phyloP scores from a whole-genome alignment of 2,888 invertebrate species.

The Lucinisca nassula region DNA sequence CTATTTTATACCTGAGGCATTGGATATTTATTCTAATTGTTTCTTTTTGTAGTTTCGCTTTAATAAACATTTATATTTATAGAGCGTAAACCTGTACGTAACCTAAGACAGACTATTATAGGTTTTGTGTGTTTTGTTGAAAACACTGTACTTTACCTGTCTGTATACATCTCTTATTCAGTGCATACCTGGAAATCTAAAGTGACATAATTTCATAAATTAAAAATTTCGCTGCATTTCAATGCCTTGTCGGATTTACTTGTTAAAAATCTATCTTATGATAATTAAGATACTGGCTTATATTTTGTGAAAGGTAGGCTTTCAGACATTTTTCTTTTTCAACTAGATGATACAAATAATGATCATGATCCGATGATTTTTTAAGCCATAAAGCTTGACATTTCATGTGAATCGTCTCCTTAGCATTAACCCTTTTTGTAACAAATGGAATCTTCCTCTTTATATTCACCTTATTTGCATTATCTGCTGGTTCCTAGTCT shows the following conservation, averaged over 20 bases:
- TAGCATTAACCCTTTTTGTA: too few species aligned
- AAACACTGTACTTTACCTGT: constrained; percentile 5
- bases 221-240: background rate
- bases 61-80: constrained; percentile 10
- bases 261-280: background rate
- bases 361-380: too few species aligned
- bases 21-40: constrained; percentile 5
- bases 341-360: too few species aligned
- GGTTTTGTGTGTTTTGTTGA: background rate
- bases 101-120: background rate
- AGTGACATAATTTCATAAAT: background rate
- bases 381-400: too few species aligned
- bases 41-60: background rate
- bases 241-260: background rate
- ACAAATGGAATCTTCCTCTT: too few species aligned
- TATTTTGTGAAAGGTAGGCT: background rate
- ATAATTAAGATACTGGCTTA: background rate
- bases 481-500: too few species aligned
- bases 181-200: background rate
- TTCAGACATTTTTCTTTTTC: too few species aligned
- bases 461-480: too few species aligned
- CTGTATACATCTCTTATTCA: background rate
- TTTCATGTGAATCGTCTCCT: too few species aligned
- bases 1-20: background rate
- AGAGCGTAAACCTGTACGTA: background rate